Conservation (phyloP, 1,140 invertebrate species). For the Polyergus mexicanus region DNA sequence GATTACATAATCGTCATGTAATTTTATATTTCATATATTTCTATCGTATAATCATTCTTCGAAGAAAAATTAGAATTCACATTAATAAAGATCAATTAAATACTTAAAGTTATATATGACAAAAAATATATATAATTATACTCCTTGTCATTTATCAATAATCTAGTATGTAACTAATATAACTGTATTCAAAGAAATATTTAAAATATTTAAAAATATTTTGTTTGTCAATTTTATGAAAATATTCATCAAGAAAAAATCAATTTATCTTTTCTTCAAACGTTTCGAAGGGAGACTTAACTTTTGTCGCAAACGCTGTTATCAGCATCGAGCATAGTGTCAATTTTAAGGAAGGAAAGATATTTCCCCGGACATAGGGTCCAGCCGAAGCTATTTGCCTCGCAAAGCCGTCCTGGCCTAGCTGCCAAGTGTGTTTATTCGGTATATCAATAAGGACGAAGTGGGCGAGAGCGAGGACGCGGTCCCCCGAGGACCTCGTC, state of each 20-base stretch:
- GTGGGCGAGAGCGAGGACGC: slow-evolving; percentile 60
- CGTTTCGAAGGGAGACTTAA: background rate
- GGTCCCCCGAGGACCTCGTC: slow-evolving; percentile 66
- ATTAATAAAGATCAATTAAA: background rate
- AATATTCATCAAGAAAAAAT: background rate
- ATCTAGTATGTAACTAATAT: background rate
- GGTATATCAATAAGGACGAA: slow-evolving; percentile 80
- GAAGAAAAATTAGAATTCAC: background rate
- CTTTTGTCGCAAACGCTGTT: background rate
- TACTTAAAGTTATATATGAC: background rate
- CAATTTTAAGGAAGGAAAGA: slow-evolving; percentile 61
- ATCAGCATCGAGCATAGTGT: slow-evolving; percentile 32
- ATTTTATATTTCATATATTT: background rate
- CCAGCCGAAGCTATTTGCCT: slow-evolving; percentile 71
- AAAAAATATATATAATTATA: background rate
- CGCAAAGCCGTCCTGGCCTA: slow-evolving; percentile 70
- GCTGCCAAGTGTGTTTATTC: slow-evolving; percentile 79
- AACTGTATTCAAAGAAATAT: too few species aligned
- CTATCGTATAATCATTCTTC: background rate
- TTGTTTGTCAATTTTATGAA: background rate
- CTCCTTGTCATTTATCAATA: background rate
- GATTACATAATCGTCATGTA: background rate
- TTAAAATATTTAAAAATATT: too few species aligned
- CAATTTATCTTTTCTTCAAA: background rate
- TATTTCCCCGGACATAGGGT: slow-evolving; percentile 24